Conservation (phyloP, 2,113 vertebrate genomes). For the Picathartes gymnocephalus region DNA sequence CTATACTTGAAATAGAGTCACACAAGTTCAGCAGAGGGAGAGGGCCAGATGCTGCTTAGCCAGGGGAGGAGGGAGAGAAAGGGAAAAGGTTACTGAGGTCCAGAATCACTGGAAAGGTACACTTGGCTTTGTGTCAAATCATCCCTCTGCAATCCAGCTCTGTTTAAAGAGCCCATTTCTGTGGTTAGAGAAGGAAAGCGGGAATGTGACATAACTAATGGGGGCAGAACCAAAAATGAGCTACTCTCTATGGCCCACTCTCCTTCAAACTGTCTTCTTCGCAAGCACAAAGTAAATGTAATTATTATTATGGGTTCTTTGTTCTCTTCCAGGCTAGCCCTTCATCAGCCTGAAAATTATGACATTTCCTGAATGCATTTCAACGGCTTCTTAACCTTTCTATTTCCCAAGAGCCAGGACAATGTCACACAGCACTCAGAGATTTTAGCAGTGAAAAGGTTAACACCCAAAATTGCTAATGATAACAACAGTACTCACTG, state of each 20-base stretch:
- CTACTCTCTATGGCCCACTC: neutral
- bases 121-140: neutral
- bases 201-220: neutral
- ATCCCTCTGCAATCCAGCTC: neutral
- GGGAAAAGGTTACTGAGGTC: neutral
- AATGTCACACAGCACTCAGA: neutral
- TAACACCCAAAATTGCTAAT: slow-evolving; percentile 28
- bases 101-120: neutral
- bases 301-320: slow-evolving; percentile 1
- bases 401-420: neutral
- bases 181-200: neutral
- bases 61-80: neutral
- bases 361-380: slow-evolving; percentile 17
- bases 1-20: slow-evolving; percentile 56
- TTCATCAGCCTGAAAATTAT: slow-evolving; percentile 41
- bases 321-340: slow-evolving; percentile 15
- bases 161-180: neutral
- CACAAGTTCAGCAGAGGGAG: slow-evolving; percentile 9
- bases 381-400: slow-evolving; percentile 28
- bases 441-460: slow-evolving; percentile 21
- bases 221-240: slow-evolving; percentile 6
- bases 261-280: neutral
- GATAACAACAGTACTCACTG: slow-evolving; percentile 20
- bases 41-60: slow-evolving; percentile 6
- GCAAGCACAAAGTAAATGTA: slow-evolving; percentile 3